phyloP scores from a whole-genome alignment of 1,140 invertebrate genomes.

The Magallana angulata region DNA sequence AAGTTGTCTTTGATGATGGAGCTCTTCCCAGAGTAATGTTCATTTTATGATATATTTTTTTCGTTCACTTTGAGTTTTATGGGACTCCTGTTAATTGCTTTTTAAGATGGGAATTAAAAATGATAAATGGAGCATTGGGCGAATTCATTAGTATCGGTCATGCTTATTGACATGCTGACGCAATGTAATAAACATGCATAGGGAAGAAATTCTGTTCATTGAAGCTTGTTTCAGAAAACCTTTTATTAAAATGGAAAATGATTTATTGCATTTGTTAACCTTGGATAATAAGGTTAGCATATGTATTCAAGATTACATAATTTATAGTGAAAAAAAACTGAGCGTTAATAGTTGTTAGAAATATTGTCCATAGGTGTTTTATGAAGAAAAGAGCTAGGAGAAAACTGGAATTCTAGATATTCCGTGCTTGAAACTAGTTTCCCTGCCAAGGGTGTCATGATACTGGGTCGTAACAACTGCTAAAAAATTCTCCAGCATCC shows the following conservation, averaged over 20 bases:
- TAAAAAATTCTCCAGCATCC: slow-evolving; percentile 10
- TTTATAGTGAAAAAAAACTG: background rate
- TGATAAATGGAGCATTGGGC: slow-evolving; percentile 23
- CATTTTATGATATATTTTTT: slow-evolving; percentile 32
- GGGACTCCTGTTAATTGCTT: slow-evolving; percentile 17
- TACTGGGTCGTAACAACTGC: slow-evolving; percentile 12
- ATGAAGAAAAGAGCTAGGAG: background rate
- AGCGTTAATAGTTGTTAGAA: background rate
- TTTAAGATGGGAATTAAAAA: slow-evolving; percentile 31
- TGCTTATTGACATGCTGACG: slow-evolving; percentile 8
- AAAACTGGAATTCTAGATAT: background rate
- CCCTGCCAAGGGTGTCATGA: slow-evolving; percentile 8
- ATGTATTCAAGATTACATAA: background rate
- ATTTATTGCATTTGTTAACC: slow-evolving; percentile 10
- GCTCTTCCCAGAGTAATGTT: slow-evolving; percentile 15
- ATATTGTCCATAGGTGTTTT: background rate
- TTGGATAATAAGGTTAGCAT: background rate
- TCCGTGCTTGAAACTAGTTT: slow-evolving; percentile 21
- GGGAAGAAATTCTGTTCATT: background rate
- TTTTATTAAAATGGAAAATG: slow-evolving; percentile 7
- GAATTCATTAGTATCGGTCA: slow-evolving; percentile 1
- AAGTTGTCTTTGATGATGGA: slow-evolving; percentile 29
- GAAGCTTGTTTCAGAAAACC: background rate
- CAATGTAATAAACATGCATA: background rate
- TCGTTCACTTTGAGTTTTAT: slow-evolving; percentile 12